Evolutionary conservation across 2,888 invertebrate species (phyloP).

Genomic region (Sarcophaga variegata): DNA sequence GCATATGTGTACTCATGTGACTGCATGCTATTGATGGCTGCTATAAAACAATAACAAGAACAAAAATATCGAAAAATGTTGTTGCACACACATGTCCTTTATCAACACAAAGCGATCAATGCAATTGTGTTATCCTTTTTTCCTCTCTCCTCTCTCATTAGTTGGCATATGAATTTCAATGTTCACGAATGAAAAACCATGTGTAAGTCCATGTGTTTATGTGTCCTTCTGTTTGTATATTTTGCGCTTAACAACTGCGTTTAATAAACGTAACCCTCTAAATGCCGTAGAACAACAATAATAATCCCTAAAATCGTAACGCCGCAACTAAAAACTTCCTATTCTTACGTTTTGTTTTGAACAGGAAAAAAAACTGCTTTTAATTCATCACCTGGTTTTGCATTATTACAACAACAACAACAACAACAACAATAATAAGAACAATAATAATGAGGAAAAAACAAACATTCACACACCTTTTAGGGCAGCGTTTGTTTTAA

Average conservation of each 20-base stretch:
- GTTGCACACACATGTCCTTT: slow-evolving; percentile 68
- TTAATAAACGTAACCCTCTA: slow-evolving; percentile 62
- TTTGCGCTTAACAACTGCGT: slow-evolving; percentile 53
- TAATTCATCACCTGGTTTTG: slow-evolving; percentile 66
- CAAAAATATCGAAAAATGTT: slow-evolving; percentile 36
- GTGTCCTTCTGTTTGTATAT: slow-evolving; percentile 17
- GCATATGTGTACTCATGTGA: slow-evolving; percentile 40
- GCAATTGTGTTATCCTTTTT: slow-evolving; percentile 68
- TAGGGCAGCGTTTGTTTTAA: slow-evolving; percentile 29
- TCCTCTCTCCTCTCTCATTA: neutral
- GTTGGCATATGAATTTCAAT: neutral
- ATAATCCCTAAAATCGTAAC: slow-evolving; percentile 64
- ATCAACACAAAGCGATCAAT: slow-evolving; percentile 62
- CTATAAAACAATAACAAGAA: neutral
- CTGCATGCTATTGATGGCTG: slow-evolving; percentile 24
- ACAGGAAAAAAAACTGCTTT: neutral
- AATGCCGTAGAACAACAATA: slow-evolving; percentile 53
- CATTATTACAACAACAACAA: slow-evolving; percentile 19
- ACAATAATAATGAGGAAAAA: neutral
- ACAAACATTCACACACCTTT: slow-evolving; percentile 52
- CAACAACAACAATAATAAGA: neutral
- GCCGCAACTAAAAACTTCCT: slow-evolving; percentile 53
- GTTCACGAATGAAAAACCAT: slow-evolving; percentile 12
- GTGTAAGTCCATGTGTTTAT: slow-evolving; percentile 20
- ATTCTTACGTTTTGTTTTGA: slow-evolving; percentile 11